Evolutionary conservation across 2,113 vertebrate genomes (phyloP).

Genomic region (Psilopsiagon aymara): DNA sequence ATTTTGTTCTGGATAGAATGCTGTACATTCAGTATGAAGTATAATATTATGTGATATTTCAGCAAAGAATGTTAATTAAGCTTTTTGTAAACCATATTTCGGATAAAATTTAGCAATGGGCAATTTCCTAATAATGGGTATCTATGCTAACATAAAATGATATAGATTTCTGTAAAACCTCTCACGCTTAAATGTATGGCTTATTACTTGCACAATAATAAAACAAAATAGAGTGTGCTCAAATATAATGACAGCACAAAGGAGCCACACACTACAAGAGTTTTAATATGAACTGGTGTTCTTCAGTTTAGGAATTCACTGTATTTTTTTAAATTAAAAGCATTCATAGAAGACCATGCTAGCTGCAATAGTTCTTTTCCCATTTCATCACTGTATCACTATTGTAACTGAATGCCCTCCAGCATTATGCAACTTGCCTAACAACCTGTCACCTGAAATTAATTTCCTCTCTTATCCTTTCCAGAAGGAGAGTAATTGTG

Average conservation of each 20-base stretch:
- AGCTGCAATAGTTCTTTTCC: not conserved
- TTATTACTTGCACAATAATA: not conserved
- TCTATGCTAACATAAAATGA: slow-evolving; percentile 4
- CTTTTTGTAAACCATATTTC: slow-evolving; percentile 38
- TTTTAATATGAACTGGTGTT: not conserved
- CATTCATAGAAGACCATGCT: not conserved
- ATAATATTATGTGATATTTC: slow-evolving; percentile 19
- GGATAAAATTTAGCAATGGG: slow-evolving; percentile 46
- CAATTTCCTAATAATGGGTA: slow-evolving; percentile 33
- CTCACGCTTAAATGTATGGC: not conserved
- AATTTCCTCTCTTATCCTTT: not conserved
- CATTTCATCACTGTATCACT: not conserved
- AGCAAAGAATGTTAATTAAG: slow-evolving; percentile 63
- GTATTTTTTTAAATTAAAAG: not conserved
- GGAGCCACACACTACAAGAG: not conserved
- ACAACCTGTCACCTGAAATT: not conserved
- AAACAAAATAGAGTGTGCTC: not conserved
- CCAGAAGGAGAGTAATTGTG: not conserved
- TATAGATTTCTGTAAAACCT: not conserved
- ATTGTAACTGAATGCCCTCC: not conserved
- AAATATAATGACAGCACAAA: not conserved
- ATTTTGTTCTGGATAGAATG: slow-evolving; percentile 51
- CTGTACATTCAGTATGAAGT: not conserved
- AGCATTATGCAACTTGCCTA: not conserved
- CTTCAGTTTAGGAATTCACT: not conserved